Evolutionary conservation across 2,888 invertebrate genomes (phyloP), one percentile per base, ranked within the genome.

Genomic region (Heteropelma amictum): DNA sequence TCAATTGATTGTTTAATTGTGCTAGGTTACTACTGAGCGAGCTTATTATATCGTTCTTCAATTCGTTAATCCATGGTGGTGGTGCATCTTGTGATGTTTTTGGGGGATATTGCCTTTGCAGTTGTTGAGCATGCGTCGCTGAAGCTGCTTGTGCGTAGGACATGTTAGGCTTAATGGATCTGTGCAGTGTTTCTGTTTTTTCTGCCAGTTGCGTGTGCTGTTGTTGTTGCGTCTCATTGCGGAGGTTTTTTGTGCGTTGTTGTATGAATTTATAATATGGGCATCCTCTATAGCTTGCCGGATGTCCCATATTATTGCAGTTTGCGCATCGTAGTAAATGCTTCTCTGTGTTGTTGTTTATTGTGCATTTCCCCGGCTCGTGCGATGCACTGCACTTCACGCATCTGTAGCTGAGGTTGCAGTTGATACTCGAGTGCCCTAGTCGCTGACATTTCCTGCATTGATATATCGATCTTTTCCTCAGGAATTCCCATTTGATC

Each of bases 231-330:
- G n/a, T 19, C 1, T 6, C 35, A 33, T 0, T n/a, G 19, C 21
- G 2, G 4, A 21, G 8, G 33, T 21, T 21, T 54, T 33, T 54
- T 33, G 1, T 54, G 35, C 2, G 54, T 3, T 8, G 54, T 54
- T 21, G 35, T 10, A 49, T 53, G 5, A 60, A 26, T 45, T 67
- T 63, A 0, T 69, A 33, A 19, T 56, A 64, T 1, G 72, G 72
- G 42, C 72, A 72, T 2, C 72, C 72, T 53, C 17, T 47, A 7
- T 72, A 65, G 1, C 65, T 65, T 3, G 71, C 71, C 3, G 70
- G 70, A 8, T 70, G 70, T 4, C 70, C 70, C 2, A 14, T 23
- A 14, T 64, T 28, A 2, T 35, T 35, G 10, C 72, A 72, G 17
- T 72, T 72, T 7, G 58, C 65, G 2, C 65, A 65, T n/a, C 40